Base-by-base conservation (phyloP, 2,888 invertebrate species). In the Eupithecia subumbrata region DNA sequence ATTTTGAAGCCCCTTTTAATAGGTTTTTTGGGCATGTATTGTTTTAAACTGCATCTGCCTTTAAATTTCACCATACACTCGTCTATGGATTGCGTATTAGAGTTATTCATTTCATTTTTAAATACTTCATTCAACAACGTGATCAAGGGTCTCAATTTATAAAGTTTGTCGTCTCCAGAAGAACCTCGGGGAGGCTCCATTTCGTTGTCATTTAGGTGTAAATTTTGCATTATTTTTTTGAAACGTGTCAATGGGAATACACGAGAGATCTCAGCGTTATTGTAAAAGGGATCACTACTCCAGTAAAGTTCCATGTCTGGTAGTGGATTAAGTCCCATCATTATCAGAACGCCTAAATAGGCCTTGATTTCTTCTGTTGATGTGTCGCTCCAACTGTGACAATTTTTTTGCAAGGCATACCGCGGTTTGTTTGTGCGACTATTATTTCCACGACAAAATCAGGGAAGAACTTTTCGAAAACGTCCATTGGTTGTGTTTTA, bases 1-100 rank as follows among this genome's bases (percentile, higher is more conserved):
- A 66, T 66, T 66, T 66, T 66, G 18, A 66, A 66, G 66, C 34
- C 66, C 43, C 43, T 43, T 45, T 45, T 45, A 66, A 66, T 30
- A 7, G 64, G 64, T 12, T 64, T 64, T 30, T 64, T 64, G 5
- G 64, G 64, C 60, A 71, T 71, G 63, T 71, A 69, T 45, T 69
- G 69, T 69, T 69, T 77, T 30, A 77, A 56, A 40, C 52, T 56
- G 60, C 72, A 69, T 71, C 74, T 60, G 0, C 74, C 72, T 30
- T 76, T 78, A 78, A 76, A 78, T 66, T 78, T 78, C n/a, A 78
- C 78, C 78, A 76, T 78, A 37, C 76, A 78, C 52, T 77, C 77
- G 52, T 77, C 77, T 34, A 79, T 76, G 5, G 76, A 78, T 66
- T 77, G 79, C 64, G 18, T 66, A 12, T 72, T 74, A n/a, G 79